Evolutionary conservation across 2,797 vertebrate genomes (phyloP), one percentile per base, ranked within the genome.

Genomic region (Phrynocephalus forsythii): DNA sequence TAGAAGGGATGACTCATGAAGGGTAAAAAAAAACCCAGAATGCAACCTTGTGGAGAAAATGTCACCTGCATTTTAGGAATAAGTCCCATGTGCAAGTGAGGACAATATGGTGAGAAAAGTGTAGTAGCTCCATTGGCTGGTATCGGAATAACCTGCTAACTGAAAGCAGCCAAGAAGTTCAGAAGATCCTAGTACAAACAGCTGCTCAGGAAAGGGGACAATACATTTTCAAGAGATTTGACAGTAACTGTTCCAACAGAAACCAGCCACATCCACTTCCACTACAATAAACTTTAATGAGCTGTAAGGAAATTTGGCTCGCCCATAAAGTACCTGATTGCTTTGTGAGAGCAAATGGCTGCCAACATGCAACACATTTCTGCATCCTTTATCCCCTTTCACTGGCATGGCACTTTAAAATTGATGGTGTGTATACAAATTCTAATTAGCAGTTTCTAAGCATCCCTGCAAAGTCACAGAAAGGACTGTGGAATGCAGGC

Each of bases 261-360:
- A 38, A 87, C 18, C 30, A 68, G 68, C 52, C 63, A 83, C 26
- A 80, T 87, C n/a, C 38, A 79, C 16, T 63, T 50, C 28, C 18
- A 80, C 48, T 60, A 76, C 63, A 6, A 44, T 80, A 79, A 89
- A 83, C 26, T 75, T 88, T 89, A 89, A 80, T 84, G 81, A 84
- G 81, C 76, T 78, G 77, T 90, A 84, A 88, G 60, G 75, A 88
- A 56, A 85, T 85, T 44, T 85, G 69, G 79, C 15, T 76, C 83
- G 56, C 69, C 83, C 66, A 85, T 81, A 88, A 90, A 87, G n/a
- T 84, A 84, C 77, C 88, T 84, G n/a, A 60, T 84, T 60, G 77
- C 50, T 76, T 84, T 80, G 83, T 68, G 69, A 48, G 26, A 69
- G 81, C 48, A 81, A 90, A 86, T 80, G 44, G 48, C 16, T 80